A percentile compares a stretch with the other conserved stretches of the same genome.
Evolutionary conservation across 2,113 vertebrate species (phyloP).

Genomic region (Genyomyrus donnyi): DNA sequence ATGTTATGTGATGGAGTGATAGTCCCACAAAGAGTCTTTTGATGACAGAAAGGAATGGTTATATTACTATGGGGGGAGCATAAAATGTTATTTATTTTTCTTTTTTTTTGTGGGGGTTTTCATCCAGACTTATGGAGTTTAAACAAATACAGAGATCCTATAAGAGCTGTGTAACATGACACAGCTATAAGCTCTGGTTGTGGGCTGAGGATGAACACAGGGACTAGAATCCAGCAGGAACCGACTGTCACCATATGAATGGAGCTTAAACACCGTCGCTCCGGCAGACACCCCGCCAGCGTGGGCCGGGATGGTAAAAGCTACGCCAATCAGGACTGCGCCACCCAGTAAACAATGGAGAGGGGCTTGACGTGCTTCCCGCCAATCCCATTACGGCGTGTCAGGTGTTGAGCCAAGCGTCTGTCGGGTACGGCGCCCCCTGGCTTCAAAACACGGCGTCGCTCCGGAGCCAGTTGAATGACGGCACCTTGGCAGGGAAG

Average conservation of each 20-base stretch:
- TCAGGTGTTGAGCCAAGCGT: background rate
- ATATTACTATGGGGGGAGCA: background rate
- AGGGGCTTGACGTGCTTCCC: background rate
- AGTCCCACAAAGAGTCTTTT: background rate
- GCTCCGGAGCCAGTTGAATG: background rate
- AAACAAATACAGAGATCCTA: slow-evolving; percentile 18
- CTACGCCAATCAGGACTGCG: background rate
- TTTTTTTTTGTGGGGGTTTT: background rate
- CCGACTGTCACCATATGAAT: background rate
- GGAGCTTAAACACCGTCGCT: background rate
- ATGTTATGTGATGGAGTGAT: background rate
- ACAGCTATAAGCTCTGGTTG: background rate
- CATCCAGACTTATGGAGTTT: too few relatives aligned
- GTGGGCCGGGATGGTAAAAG: background rate
- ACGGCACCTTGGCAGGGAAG: background rate
- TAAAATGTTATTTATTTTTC: background rate
- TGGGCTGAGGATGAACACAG: background rate
- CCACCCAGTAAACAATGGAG: background rate
- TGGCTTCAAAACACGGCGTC: background rate
- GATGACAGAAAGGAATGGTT: background rate
- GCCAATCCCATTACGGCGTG: background rate
- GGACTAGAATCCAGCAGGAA: background rate
- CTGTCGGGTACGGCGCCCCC: background rate
- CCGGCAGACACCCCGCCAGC: background rate
- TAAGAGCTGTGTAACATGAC: slow-evolving; percentile 6